phyloP scores from a whole-genome alignment of 2,797 vertebrate species.

The Helarctos malayanus region DNA sequence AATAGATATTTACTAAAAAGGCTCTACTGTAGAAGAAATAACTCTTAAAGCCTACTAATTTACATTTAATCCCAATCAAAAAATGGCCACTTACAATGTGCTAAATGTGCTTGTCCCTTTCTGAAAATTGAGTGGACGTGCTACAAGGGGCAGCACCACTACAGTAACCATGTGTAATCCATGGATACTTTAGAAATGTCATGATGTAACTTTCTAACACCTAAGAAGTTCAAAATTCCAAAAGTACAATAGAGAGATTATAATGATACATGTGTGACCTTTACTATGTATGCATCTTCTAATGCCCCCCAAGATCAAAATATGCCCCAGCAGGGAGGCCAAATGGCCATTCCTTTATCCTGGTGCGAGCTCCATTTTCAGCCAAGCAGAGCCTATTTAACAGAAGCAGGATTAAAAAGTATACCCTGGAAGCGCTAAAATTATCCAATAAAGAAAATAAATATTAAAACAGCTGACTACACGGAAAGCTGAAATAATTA shows the following conservation, averaged over 20 bases:
- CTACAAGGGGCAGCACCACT: background rate
- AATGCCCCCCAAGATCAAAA: background rate
- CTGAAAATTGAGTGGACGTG: background rate
- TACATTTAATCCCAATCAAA: background rate
- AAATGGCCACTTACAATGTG: background rate
- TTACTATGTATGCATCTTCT: background rate
- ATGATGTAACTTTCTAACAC: background rate
- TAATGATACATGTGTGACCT: background rate
- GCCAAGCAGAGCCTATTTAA: background rate
- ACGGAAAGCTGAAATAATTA: background rate
- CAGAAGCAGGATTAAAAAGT: background rate
- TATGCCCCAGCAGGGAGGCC: background rate
- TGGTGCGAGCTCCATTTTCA: background rate
- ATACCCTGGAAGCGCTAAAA: background rate
- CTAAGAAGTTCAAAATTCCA: background rate
- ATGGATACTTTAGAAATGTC: background rate
- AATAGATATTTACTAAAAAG: constrained; percentile 6
- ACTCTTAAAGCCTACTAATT: background rate
- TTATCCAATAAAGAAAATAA: background rate
- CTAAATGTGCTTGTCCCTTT: background rate
- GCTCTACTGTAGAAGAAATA: background rate
- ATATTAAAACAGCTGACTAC: background rate
- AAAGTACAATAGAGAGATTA: background rate
- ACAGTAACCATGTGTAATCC: background rate
- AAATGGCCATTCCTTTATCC: background rate